Evolutionary conservation across 2,888 invertebrate genomes (phyloP).

Genomic region (Pyrocoelia pectoralis): DNA sequence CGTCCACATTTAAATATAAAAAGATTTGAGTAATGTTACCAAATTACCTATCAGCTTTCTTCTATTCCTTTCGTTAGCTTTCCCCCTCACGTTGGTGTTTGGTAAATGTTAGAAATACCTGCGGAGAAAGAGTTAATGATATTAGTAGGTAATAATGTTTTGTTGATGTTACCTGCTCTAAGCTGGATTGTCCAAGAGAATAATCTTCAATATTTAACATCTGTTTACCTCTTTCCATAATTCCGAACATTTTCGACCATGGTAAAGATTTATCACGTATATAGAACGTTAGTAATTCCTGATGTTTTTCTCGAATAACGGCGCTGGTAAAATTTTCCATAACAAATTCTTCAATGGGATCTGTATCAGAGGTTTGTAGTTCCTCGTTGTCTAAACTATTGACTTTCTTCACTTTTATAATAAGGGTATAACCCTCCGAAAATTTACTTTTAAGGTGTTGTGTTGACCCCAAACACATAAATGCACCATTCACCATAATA

Average conservation of each 20-base stretch:
- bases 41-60: no score
- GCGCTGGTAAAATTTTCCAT: conserved; percentile 51
- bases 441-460: conserved; percentile 85
- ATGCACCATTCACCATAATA: conserved; percentile 86
- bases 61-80: conserved; percentile 58
- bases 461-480: conserved; percentile 81
- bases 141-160: no score
- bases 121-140: conserved; percentile 35
- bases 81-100: conserved; percentile 59
- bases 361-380: conserved; percentile 33
- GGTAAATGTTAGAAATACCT: conserved; percentile 74
- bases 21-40: no score
- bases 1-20: no score
- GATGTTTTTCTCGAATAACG: conserved; percentile 70
- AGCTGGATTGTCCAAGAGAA: conserved; percentile 81
- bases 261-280: conserved; percentile 66
- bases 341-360: conserved; percentile 44
- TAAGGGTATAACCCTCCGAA: conserved; percentile 65
- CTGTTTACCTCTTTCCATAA: conserved; percentile 68
- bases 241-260: conserved; percentile 80
- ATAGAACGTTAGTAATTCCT: conserved; percentile 77
- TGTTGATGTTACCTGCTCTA: conserved; percentile 77
- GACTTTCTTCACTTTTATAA: conserved; percentile 57
- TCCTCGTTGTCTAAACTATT: conserved; percentile 19
- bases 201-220: conserved; percentile 75